Evolutionary conservation across 2,888 invertebrate species (phyloP).

Genomic region (Drosophila anomalata): DNA sequence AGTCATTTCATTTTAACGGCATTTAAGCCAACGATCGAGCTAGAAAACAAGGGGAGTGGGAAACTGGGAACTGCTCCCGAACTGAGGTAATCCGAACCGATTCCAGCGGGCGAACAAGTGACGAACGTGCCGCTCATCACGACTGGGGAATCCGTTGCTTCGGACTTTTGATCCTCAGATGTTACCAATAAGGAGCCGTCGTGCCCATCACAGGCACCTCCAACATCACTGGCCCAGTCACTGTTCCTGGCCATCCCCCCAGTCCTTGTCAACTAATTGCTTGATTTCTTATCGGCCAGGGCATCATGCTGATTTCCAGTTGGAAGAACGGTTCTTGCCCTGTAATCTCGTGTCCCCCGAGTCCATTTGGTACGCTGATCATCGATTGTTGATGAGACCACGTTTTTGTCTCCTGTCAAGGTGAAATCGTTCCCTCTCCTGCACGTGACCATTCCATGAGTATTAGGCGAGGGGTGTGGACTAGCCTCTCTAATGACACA

Average conservation of each 20-base stretch:
- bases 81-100: constrained; percentile 5
- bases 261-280: constrained; percentile 63
- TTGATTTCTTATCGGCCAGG: constrained; percentile 50
- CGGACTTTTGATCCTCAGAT: constrained; percentile 1
- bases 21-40: constrained; percentile 22
- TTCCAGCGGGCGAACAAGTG: constrained; percentile 45
- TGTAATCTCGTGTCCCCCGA: constrained; percentile 29
- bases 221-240: constrained; percentile 44
- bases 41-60: background rate
- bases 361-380: constrained; percentile 36
- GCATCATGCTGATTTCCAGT: constrained; percentile 51
- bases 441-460: constrained; percentile 45
- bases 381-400: constrained; percentile 52
- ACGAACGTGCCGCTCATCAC: constrained; percentile 65
- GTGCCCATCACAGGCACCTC: constrained; percentile 59
- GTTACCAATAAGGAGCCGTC: constrained; percentile 67
- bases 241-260: constrained; percentile 21
- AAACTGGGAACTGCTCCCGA: constrained; percentile 34
- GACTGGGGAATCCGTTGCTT: constrained; percentile 42
- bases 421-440: constrained; percentile 59
- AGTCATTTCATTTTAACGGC: constrained; percentile 59
- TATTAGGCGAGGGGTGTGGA: constrained; percentile 9
- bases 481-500: constrained; percentile 52
- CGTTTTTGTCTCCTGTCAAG: constrained; percentile 58
- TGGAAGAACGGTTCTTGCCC: constrained; percentile 28